Percentiles rank a stretch among this genome's conserved stretches.
These are phyloP conservation scores for Stichodactyla mertensii DNA, from an alignment of 64 coral and sea anemone species.

Conservation along the genomic window DNA sequence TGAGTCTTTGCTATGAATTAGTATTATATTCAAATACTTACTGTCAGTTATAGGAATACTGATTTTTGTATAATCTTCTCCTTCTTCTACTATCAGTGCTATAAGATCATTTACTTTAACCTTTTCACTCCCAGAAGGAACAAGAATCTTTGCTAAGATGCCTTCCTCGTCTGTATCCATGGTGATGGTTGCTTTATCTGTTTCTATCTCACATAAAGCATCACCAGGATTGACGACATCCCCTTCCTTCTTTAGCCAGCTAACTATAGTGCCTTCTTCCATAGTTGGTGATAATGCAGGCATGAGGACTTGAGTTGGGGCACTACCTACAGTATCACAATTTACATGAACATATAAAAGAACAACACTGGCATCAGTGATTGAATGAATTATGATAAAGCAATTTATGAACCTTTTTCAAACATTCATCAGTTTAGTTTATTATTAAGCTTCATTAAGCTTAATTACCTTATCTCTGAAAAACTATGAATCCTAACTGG, in stretches of 20 bases:
- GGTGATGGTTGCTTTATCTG: constrained; percentile 82
- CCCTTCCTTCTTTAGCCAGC: constrained; percentile 82
- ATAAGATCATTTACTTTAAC: constrained; percentile 78
- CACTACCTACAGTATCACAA: background rate
- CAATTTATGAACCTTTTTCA: too few species aligned
- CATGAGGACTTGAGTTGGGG: constrained; percentile 81
- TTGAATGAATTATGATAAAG: too few species aligned
- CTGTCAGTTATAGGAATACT: constrained; percentile 46
- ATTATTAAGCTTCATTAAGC: too few species aligned
- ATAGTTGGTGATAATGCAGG: constrained; percentile 87
- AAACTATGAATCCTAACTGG: too few species aligned
- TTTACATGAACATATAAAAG: background rate
- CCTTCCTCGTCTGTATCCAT: constrained; percentile 89
- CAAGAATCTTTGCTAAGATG: constrained; percentile 77
- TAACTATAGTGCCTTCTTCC: constrained; percentile 85
- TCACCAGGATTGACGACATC: constrained; percentile 58
- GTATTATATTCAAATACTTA: background rate
- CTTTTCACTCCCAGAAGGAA: constrained; percentile 60
- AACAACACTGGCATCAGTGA: too few species aligned
- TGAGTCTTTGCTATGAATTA: too few species aligned
- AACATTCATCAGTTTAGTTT: too few species aligned
- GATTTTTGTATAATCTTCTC: constrained; percentile 69
- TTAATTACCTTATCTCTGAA: too few species aligned
- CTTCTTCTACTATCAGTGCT: constrained; percentile 77
- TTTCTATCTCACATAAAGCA: constrained; percentile 90